Evolutionary conservation across 2,113 vertebrate genomes (phyloP).

Genomic region (Sinocyclocheilus maitianheensis): DNA sequence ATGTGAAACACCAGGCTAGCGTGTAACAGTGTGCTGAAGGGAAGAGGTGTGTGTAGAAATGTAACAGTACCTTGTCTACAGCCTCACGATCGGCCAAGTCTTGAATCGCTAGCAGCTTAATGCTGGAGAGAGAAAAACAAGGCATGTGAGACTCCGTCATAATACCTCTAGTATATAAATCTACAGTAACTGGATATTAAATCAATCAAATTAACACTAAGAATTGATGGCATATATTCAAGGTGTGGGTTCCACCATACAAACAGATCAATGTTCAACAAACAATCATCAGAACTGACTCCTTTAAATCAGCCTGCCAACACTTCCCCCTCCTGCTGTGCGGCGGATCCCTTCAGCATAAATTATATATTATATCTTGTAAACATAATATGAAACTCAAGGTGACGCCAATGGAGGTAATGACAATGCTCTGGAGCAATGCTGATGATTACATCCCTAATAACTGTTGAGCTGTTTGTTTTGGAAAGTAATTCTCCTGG

Average conservation of each 20-base stretch:
- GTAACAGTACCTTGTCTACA: slow-evolving; percentile 87
- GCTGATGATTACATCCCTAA: neutral
- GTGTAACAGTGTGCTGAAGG: neutral
- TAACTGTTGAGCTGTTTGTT: slow-evolving; percentile 9
- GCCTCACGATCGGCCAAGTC: slow-evolving; percentile 89
- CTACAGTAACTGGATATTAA: neutral
- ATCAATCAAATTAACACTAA: neutral
- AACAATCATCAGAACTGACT: neutral
- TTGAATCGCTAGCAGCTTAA: slow-evolving; percentile 95
- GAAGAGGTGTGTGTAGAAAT: neutral
- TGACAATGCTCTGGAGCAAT: neutral
- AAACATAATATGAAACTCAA: neutral
- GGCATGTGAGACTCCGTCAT: neutral
- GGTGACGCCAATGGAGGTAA: neutral
- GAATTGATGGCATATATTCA: neutral
- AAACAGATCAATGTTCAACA: slow-evolving; percentile 3
- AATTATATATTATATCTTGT: neutral
- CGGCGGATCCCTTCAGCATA: neutral
- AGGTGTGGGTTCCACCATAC: neutral
- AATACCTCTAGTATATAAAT: neutral
- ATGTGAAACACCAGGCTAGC: neutral
- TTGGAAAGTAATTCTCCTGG: neutral
- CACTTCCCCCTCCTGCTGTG: neutral
- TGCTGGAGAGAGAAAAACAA: slow-evolving; percentile 74
- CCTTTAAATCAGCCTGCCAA: neutral